These are phyloP conservation scores for Chymomyza fuscimana DNA, from an alignment of 2,888 invertebrate genomes.

Conservation along the genomic window DNA sequence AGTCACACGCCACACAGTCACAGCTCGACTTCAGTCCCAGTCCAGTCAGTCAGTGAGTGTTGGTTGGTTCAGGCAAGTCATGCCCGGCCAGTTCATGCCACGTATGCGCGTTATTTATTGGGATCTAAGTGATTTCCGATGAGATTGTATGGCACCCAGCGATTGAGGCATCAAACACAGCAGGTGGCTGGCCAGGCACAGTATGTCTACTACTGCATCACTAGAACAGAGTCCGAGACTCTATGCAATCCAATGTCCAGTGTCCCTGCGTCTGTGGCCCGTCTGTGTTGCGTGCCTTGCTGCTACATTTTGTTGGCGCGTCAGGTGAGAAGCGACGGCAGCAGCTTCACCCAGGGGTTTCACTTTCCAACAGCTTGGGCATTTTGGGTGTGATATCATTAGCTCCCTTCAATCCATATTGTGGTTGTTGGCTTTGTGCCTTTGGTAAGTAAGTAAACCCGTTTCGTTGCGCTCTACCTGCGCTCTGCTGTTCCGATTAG, in stretches of 20 bases:
- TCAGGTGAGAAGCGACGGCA: constrained; percentile 75
- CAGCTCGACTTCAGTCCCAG: neutral
- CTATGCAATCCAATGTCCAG: neutral
- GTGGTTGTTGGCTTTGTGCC: constrained; percentile 12
- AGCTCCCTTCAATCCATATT: constrained; percentile 49
- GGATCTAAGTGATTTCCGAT: constrained; percentile 80
- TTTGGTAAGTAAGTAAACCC: constrained; percentile 38
- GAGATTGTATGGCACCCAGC: constrained; percentile 73
- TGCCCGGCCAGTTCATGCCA: constrained; percentile 23
- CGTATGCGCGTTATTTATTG: constrained; percentile 78
- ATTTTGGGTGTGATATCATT: constrained; percentile 72
- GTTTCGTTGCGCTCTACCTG: constrained; percentile 56
- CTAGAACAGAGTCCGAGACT: neutral
- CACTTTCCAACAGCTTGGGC: constrained; percentile 52
- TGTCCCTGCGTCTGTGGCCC: neutral
- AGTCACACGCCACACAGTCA: neutral
- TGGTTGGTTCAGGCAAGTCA: constrained; percentile 4
- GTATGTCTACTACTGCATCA: constrained; percentile 1
- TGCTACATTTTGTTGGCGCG: constrained; percentile 67
- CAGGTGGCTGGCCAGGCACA: constrained; percentile 62
- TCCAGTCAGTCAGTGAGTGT: neutral
- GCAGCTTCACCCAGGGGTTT: constrained; percentile 43
- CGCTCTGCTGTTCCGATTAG: constrained; percentile 4
- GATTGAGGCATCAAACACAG: constrained; percentile 78
- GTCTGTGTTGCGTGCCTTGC: constrained; percentile 14